These are phyloP conservation scores for Amazona guildingii DNA, from an alignment of 2,113 vertebrate genomes.

Conservation along the genomic window DNA sequence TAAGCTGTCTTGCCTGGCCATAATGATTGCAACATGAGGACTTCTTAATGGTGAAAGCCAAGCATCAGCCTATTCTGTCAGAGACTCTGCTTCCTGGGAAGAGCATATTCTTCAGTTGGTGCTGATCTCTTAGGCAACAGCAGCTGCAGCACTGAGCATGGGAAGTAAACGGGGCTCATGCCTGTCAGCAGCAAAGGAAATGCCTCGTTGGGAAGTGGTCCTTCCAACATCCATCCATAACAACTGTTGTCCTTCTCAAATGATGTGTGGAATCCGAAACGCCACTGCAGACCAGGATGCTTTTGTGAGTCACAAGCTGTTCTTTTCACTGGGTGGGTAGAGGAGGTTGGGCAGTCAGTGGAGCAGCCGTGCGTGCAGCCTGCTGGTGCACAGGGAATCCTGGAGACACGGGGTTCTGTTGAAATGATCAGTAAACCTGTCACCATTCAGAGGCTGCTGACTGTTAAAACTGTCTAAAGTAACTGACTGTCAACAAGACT, in stretches of 20 bases:
- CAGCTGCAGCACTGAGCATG: neutral
- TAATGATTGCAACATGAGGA: neutral
- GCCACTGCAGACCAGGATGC: neutral
- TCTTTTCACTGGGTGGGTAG: neutral
- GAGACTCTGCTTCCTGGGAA: neutral
- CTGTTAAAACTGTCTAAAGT: neutral
- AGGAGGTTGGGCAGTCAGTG: neutral
- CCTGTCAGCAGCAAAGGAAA: neutral
- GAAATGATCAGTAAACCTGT: neutral
- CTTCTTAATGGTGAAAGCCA: neutral
- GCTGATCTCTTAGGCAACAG: neutral
- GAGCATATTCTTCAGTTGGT: neutral
- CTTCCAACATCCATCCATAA: neutral
- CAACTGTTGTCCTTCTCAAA: neutral
- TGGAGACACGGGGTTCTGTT: neutral
- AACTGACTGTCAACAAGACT: neutral
- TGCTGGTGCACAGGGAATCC: neutral
- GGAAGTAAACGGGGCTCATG: neutral
- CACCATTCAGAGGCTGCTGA: neutral
- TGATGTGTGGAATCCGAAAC: neutral
- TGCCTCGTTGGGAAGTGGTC: neutral
- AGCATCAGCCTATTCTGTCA: neutral
- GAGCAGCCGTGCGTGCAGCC: accelerated
- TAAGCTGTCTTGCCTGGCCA: neutral
- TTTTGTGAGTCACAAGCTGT: neutral